These are phyloP conservation scores for Pangasius krempfi DNA, from an alignment of 2,797 vertebrate genomes.

Conservation along the genomic window DNA sequence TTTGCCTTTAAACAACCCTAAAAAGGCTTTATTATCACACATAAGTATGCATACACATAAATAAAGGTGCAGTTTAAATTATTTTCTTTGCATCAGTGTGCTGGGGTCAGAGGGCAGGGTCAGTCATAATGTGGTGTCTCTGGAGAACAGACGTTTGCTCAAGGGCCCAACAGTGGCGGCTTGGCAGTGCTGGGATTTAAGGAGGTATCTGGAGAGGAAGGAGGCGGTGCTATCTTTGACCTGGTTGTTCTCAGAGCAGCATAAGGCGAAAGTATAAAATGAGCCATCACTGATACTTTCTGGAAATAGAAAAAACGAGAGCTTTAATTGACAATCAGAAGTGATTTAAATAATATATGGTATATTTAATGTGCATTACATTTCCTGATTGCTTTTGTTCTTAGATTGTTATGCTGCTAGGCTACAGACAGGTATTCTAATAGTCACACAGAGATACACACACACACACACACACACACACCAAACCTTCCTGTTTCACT, in stretches of 20 bases:
- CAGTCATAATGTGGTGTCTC: background rate
- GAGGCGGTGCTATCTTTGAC: conserved; percentile 6
- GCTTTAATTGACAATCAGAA: conserved; percentile 2
- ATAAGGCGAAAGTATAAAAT: background rate
- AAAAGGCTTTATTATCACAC: background rate
- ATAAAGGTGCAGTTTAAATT: background rate
- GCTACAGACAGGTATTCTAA: conserved; percentile 30
- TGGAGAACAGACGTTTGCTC: conserved; percentile 17
- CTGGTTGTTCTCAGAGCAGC: conserved; percentile 15
- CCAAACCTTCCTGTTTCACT: conserved; percentile 41
- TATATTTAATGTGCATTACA: background rate
- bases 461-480: conserved; percentile 31
- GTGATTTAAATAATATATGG: background rate
- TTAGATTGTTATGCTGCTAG: conserved; percentile 21
- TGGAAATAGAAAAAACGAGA: background rate
- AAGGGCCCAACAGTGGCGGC: conserved; percentile 1
- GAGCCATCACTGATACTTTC: background rate
- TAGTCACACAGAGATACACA: conserved; percentile 12
- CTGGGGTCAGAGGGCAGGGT: background rate
- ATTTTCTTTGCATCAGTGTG: background rate
- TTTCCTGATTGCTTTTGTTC: background rate
- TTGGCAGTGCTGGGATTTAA: background rate
- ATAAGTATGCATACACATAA: background rate
- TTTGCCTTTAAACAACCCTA: background rate
- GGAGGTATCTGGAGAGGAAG: background rate